A percentile compares a stretch with the other conserved stretches of the same genome.
Conservation (phyloP, 2,113 vertebrate genomes). For the Phylloscopus trochiloides region DNA sequence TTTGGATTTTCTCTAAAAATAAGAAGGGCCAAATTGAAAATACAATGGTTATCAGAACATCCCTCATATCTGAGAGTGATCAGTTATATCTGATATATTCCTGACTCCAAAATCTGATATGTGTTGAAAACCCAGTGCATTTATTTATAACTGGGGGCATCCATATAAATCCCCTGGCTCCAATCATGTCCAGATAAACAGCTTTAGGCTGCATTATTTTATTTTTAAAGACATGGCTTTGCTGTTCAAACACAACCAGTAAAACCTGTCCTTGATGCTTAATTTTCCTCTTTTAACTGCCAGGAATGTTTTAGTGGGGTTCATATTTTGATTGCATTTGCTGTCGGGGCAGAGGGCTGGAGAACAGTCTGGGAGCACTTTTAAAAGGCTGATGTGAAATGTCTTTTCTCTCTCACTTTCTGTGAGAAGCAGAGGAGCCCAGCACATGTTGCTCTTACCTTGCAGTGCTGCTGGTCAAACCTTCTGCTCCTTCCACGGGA, state of each 20-base stretch:
- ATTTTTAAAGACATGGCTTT: not conserved
- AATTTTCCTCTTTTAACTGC: not conserved
- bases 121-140: not conserved
- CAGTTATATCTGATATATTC: not conserved
- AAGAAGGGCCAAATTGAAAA: not conserved
- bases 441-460: not conserved
- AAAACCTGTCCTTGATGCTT: not conserved
- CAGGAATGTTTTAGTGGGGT: not conserved
- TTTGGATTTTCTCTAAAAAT: constrained; percentile 19
- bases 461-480: not conserved
- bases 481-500: not conserved
- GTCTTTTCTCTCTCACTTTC: not conserved
- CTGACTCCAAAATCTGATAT: not conserved
- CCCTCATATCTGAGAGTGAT: not conserved
- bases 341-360: not conserved
- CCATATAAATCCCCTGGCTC: not conserved
- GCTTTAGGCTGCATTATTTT: not conserved
- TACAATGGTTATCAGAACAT: not conserved
- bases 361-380: not conserved
- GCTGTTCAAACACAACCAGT: not conserved
- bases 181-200: constrained; percentile 1
- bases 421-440: not conserved
- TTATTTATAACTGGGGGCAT: not conserved
- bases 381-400: not conserved
- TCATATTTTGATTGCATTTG: not conserved